Evolutionary conservation across 2,113 vertebrate genomes (phyloP).

Genomic region (Platysteira castanea): DNA sequence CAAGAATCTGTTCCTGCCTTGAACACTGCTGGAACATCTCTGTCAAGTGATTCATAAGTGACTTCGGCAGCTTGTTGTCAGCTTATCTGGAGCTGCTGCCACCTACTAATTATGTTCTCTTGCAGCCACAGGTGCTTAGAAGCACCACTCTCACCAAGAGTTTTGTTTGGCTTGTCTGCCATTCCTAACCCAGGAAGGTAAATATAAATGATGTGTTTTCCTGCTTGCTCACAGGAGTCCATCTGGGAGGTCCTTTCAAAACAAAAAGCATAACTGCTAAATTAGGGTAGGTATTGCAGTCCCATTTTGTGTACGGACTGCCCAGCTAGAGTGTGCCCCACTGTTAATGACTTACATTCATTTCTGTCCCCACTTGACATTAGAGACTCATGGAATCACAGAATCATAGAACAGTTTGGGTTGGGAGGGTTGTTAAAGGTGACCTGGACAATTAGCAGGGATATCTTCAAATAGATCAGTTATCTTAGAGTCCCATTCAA

Average conservation of each 20-base stretch:
- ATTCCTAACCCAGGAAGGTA: background rate
- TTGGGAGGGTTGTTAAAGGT: background rate
- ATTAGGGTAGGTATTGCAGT: background rate
- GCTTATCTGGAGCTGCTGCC: background rate
- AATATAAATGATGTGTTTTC: background rate
- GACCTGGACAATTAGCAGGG: background rate
- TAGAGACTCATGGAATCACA: background rate
- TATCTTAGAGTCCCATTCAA: background rate
- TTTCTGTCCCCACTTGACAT: background rate
- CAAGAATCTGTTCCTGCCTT: background rate
- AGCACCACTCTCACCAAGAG: background rate
- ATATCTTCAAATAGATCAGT: background rate
- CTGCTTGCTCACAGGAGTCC: background rate
- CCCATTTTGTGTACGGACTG: background rate
- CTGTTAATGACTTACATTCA: background rate
- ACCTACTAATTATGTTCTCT: background rate
- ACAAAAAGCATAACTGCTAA: background rate
- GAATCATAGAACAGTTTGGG: background rate
- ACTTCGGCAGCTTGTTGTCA: background rate
- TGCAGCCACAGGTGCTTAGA: background rate
- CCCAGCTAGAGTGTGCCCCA: accelerated
- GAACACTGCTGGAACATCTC: background rate
- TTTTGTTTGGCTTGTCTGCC: background rate
- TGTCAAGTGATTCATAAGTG: background rate
- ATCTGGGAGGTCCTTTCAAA: background rate